These are phyloP conservation scores for Coelinius sp. DNA, from an alignment of 2,888 invertebrate species.

Conservation along the genomic window DNA sequence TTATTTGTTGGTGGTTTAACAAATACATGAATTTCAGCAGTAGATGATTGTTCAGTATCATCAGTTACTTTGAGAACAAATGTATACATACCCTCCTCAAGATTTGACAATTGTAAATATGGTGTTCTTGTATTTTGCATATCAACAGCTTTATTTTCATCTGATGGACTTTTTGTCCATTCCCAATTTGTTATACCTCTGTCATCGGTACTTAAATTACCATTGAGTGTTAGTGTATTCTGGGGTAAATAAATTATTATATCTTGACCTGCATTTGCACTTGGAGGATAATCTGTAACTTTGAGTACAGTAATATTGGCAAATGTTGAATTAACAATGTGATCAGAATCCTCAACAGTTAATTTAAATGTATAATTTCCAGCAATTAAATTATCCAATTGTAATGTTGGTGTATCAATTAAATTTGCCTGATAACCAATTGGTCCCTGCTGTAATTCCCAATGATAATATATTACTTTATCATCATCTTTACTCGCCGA, in stretches of 20 bases:
- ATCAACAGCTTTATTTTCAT: conserved; percentile 92
- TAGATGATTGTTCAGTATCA: conserved; percentile 88
- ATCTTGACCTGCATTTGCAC: conserved; percentile 93
- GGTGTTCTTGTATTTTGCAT: conserved; percentile 96
- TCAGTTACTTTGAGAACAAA: conserved; percentile 95
- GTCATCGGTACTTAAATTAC: conserved; percentile 93
- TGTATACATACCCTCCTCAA: conserved; percentile 95
- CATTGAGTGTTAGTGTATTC: conserved; percentile 87
- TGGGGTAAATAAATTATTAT: conserved; percentile 92
- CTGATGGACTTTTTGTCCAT: conserved; percentile 92
- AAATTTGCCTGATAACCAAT: conserved; percentile 86
- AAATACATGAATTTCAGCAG: conserved; percentile 91
- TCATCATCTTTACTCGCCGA: conserved; percentile 86
- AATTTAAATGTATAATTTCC: conserved; percentile 93
- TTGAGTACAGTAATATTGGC: conserved; percentile 93
- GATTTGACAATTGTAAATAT: conserved; percentile 87
- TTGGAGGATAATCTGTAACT: conserved; percentile 94
- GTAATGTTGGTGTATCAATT: conserved; percentile 85
- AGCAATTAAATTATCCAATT: conserved; percentile 87
- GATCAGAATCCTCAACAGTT: conserved; percentile 93
- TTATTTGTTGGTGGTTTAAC: conserved; percentile 92
- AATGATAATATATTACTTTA: conserved; percentile 88
- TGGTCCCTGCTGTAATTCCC: conserved; percentile 93
- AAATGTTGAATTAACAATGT: conserved; percentile 86
- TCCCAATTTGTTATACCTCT: conserved; percentile 95